These are phyloP conservation scores for Alcedo quadribrachys DNA, from an alignment of 2,797 vertebrate species.

Conservation along the genomic window DNA sequence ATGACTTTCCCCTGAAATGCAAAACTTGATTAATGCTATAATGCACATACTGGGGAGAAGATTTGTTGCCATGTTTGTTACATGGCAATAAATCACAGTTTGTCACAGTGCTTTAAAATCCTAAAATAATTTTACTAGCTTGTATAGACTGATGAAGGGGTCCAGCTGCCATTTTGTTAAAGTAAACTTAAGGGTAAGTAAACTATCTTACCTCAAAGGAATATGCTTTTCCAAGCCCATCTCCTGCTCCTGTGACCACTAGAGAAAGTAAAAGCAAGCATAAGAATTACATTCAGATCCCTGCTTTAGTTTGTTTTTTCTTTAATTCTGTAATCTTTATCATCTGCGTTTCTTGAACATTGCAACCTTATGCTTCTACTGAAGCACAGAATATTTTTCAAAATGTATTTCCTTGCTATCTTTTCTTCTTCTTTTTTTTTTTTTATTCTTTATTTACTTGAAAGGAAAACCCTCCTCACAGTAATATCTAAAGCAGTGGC, in stretches of 20 bases:
- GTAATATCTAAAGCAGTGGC: background rate
- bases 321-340: background rate
- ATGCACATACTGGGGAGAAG: background rate
- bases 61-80: background rate
- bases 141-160: background rate
- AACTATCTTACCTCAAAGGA: slow-evolving; percentile 83
- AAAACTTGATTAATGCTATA: background rate
- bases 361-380: background rate
- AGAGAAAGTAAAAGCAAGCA: slow-evolving; percentile 45
- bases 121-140: background rate
- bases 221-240: slow-evolving; percentile 89
- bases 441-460: background rate
- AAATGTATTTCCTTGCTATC: background rate
- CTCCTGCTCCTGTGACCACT: slow-evolving; percentile 91
- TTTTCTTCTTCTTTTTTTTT: background rate
- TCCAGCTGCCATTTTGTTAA: background rate
- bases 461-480: background rate
- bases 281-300: background rate
- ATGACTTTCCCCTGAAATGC: background rate
- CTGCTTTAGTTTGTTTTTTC: background rate
- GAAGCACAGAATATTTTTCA: background rate
- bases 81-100: too few species aligned
- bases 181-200: background rate
- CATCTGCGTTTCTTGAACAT: background rate
- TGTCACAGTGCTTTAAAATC: background rate